These are phyloP conservation scores for Nesidiocoris tenuis DNA, from an alignment of 2,888 invertebrate genomes.

Conservation along the genomic window DNA sequence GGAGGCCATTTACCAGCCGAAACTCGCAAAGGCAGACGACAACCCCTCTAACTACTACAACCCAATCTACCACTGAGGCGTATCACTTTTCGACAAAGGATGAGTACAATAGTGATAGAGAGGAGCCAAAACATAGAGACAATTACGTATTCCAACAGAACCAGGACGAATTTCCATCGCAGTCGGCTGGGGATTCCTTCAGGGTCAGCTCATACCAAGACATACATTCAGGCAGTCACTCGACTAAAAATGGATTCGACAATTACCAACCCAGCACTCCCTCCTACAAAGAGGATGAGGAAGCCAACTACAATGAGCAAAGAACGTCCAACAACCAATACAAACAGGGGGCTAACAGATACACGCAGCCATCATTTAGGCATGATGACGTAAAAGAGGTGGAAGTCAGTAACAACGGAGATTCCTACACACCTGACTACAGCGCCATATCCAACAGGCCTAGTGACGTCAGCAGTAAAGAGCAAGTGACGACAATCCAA, in stretches of 20 bases:
- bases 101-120: slow-evolving; percentile 3
- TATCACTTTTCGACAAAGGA: slow-evolving; percentile 37
- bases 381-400: slow-evolving; percentile 2
- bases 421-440: slow-evolving; percentile 18
- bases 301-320: background rate
- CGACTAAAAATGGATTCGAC: background rate
- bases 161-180: background rate
- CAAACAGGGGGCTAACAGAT: background rate
- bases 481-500: background rate
- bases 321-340: background rate
- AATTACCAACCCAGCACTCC: background rate
- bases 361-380: background rate
- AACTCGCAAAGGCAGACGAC: slow-evolving; percentile 52
- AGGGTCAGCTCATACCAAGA: background rate
- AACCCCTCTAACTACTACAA: slow-evolving; percentile 51
- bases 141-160: slow-evolving; percentile 3
- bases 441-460: slow-evolving; percentile 7
- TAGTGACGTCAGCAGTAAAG: background rate
- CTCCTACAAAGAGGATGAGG: background rate
- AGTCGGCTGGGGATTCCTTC: background rate
- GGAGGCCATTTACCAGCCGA: slow-evolving; percentile 49
- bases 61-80: slow-evolving; percentile 56
- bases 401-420: background rate
- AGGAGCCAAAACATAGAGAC: background rate
- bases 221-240: background rate